These are phyloP conservation scores for Parnassius glacialis DNA, from an alignment of 2,888 invertebrate genomes.

Conservation along the genomic window DNA sequence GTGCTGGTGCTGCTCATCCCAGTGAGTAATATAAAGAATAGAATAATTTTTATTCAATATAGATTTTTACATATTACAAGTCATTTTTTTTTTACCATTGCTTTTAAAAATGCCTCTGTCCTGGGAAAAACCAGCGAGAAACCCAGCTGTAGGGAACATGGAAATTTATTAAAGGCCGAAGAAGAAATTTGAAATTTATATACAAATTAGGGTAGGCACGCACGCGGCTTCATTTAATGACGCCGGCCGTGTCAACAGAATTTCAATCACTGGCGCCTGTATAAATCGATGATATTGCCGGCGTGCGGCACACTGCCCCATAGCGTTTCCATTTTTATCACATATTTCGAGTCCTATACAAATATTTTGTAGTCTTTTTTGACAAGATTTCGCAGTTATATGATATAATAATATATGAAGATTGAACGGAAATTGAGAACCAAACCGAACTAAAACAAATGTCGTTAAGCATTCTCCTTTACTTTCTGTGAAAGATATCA, in stretches of 20 bases:
- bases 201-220: slow-evolving; percentile 12
- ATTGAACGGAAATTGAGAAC: no score
- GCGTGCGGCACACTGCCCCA: slow-evolving; percentile 19
- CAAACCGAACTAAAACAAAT: no score
- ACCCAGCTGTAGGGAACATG: no score
- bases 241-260: slow-evolving; percentile 26
- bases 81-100: no score
- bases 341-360: slow-evolving; percentile 17
- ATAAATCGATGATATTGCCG: slow-evolving; percentile 21
- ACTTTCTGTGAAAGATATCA: no score
- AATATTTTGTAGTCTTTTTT: slow-evolving; percentile 17
- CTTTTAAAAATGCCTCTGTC: no score
- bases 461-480: no score
- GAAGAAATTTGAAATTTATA: slow-evolving; percentile 16
- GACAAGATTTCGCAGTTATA: slow-evolving; percentile 1
- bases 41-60: no score
- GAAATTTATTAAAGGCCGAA: neutral
- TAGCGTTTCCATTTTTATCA: slow-evolving; percentile 20
- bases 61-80: no score
- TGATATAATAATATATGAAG: neutral
- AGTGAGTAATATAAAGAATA: no score
- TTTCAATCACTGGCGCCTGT: slow-evolving; percentile 22
- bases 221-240: slow-evolving; percentile 15
- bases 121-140: no score
- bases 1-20: no score